phyloP scores from a whole-genome alignment of 2,888 invertebrate genomes.

The Neoascia interrupta region DNA sequence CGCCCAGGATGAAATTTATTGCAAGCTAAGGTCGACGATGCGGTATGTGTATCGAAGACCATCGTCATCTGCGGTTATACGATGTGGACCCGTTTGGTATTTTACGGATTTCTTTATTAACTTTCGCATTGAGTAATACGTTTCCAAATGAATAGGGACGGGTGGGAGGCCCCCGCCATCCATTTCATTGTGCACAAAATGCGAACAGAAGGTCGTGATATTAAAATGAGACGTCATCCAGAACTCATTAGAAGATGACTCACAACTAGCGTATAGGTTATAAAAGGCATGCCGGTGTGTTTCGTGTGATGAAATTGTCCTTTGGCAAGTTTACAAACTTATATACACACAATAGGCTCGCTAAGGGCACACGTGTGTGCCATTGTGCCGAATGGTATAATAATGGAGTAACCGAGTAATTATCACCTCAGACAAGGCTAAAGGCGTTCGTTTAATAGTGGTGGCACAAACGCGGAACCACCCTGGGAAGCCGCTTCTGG shows the following conservation, averaged over 20 bases:
- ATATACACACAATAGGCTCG: not conserved
- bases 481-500: constrained; percentile 7
- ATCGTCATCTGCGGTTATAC: constrained; percentile 22
- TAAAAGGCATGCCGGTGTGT: too few relatives aligned
- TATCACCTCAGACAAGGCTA: constrained; percentile 12
- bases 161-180: not conserved
- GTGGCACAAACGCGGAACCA: constrained; percentile 4
- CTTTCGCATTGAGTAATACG: constrained; percentile 39
- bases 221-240: constrained; percentile 33
- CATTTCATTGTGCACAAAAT: not conserved
- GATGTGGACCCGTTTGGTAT: constrained; percentile 32
- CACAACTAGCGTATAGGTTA: too few relatives aligned
- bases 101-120: constrained; percentile 50
- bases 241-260: constrained; percentile 37
- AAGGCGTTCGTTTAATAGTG: constrained; percentile 2
- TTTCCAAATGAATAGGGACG: not conserved
- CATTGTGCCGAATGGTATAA: not conserved
- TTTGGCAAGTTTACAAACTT: too few relatives aligned
- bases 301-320: too few relatives aligned
- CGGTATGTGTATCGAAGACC: constrained; percentile 15
- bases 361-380: constrained; percentile 13
- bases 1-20: constrained; percentile 42
- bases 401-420: constrained; percentile 15
- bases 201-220: constrained; percentile 28
- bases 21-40: constrained; percentile 7